Base-by-base conservation (phyloP, 2,113 vertebrate species). In the Vombatus ursinus region DNA sequence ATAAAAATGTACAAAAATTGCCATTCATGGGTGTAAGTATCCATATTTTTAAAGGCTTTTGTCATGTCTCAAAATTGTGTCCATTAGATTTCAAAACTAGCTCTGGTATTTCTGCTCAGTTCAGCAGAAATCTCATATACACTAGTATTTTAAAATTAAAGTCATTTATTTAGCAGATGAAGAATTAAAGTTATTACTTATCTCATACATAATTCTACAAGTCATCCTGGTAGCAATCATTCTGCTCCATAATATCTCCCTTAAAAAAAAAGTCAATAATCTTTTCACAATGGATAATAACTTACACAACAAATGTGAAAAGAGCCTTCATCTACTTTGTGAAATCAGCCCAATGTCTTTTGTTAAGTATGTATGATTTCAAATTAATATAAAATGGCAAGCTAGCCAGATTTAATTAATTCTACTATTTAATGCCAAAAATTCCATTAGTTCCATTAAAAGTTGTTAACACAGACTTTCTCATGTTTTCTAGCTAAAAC, bases 391-490 rank as follows among this genome's bases (percentile, higher is more conserved):
- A 98, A 98, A 97, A 98, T 97, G 97, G 95, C 98, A 98, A 96
- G 96, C 97, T 96, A 99, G 98, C 98, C 99, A 98, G 98, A 98
- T 98, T 98, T 98, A 98, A 99, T 99, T 98, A 99, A 96, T 97
- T 98, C 97, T 97, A 92, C 94, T 96, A 95, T 97, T 98, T 99
- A 98, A 98, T 97, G 98, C 94, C 98, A 98, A 98, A 98, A 99
- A 98, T 98, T 97, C 98, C 98, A 99, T 99, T 99, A 99, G 97
- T 98, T 99, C 98, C 98, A 99, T 99, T 99, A 99, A 97, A 98
- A 98, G 95, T 96, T 96, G n/a, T 93, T 92, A 95, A 90, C 68
- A 47, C 90, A 97, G 97, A 90, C 31, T 96, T 93, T 93, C 95
- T 90, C 93, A 97, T 96, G n/a, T 52, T 98, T 93, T 97, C 94